Evolutionary conservation across 2,888 invertebrate genomes (phyloP).

Genomic region (Caenorhabditis sulstoni): DNA sequence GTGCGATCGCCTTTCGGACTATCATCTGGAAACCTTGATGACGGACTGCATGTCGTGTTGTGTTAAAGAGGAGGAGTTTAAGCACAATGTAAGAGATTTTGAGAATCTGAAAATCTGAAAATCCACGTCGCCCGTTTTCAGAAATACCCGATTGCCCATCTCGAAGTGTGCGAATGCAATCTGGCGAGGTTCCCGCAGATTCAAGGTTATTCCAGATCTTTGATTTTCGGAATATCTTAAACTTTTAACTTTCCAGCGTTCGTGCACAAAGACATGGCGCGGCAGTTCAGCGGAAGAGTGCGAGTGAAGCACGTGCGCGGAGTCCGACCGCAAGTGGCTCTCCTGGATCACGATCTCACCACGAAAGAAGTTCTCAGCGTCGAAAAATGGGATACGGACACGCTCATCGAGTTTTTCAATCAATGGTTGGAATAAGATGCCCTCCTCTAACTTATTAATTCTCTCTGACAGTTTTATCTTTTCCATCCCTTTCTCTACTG

Average conservation of each 20-base stretch:
- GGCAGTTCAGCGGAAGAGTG: slow-evolving; percentile 90
- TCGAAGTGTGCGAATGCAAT: slow-evolving; percentile 98
- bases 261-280: slow-evolving; percentile 92
- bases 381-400: slow-evolving; percentile 98
- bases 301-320: slow-evolving; percentile 90
- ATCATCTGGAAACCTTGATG: slow-evolving; percentile 72
- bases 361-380: slow-evolving; percentile 87
- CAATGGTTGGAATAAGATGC: slow-evolving; percentile 86
- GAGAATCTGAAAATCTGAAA: too few relatives aligned
- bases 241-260: slow-evolving; percentile 86
- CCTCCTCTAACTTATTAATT: not conserved
- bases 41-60: slow-evolving; percentile 77
- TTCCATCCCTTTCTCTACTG: slow-evolving; percentile 37
- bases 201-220: slow-evolving; percentile 51
- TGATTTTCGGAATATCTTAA: slow-evolving; percentile 1
- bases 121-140: slow-evolving; percentile 70
- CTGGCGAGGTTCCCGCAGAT: slow-evolving; percentile 86
- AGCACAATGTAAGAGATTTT: slow-evolving; percentile 69
- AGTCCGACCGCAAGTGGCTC: slow-evolving; percentile 92
- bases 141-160: slow-evolving; percentile 91
- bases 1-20: slow-evolving; percentile 70
- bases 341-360: slow-evolving; percentile 86
- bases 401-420: slow-evolving; percentile 94
- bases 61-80: slow-evolving; percentile 71
- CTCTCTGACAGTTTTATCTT: slow-evolving; percentile 2